These are phyloP conservation scores for Troides helena DNA, from an alignment of 2,888 invertebrate genomes.

Conservation along the genomic window DNA sequence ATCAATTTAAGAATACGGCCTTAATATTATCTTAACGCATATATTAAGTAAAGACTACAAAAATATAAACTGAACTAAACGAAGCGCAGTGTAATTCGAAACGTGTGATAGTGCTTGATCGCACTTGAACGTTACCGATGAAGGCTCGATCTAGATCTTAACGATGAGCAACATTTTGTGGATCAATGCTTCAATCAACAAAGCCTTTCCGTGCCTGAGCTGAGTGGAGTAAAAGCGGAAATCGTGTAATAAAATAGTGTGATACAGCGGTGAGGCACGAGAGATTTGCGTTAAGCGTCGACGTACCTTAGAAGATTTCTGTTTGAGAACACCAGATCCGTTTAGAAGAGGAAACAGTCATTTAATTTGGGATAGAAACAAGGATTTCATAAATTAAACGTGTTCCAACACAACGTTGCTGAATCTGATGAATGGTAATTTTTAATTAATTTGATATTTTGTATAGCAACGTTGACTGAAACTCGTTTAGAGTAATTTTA, in stretches of 20 bases:
- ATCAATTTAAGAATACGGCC: background rate
- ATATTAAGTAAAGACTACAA: conserved; percentile 5
- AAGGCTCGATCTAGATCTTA: conserved; percentile 21
- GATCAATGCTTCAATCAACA: conserved; percentile 37
- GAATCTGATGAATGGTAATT: background rate
- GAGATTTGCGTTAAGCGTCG: conserved; percentile 63
- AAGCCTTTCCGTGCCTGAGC: conserved; percentile 60
- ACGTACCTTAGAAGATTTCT: conserved; percentile 79
- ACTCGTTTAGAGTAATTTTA: conserved; percentile 10
- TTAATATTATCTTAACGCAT: no score
- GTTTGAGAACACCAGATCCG: conserved; percentile 72
- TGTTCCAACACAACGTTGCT: conserved; percentile 10
- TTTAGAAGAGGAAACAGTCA: conserved; percentile 67
- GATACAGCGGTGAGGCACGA: conserved; percentile 59
- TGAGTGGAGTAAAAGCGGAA: conserved; percentile 60
- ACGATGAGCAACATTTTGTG: conserved; percentile 29
- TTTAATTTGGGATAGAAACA: conserved; percentile 50
- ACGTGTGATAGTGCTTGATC: conserved; percentile 48
- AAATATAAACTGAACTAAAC: conserved; percentile 13
- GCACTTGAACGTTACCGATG: conserved; percentile 44
- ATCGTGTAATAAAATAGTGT: conserved; percentile 53
- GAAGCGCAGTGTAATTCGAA: conserved; percentile 45
- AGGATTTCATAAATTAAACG: conserved; percentile 33
- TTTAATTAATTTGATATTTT: background rate
- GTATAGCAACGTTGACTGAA: conserved; percentile 5